phyloP scores from a whole-genome alignment of 2,888 invertebrate species.

The Meiosimyza decipiens region DNA sequence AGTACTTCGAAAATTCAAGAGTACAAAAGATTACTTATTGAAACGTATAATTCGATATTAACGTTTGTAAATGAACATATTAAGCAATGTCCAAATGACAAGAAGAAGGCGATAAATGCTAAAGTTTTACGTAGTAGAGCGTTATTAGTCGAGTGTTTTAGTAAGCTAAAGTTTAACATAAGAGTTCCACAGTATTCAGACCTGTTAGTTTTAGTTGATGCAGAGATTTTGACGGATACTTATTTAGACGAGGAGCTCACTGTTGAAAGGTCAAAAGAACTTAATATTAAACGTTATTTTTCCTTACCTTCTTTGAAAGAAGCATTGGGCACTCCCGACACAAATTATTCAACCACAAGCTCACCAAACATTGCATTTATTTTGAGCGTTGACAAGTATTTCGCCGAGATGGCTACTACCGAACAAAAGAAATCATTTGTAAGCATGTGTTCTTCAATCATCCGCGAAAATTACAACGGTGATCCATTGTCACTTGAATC shows the following conservation, averaged over 20 bases:
- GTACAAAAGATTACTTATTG: background rate
- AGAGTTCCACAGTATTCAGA: constrained; percentile 19
- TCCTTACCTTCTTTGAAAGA: background rate
- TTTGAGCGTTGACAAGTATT: background rate
- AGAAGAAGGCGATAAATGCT: background rate
- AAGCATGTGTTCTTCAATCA: constrained; percentile 23
- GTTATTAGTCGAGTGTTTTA: constrained; percentile 23
- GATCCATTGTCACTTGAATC: background rate
- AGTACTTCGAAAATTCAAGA: background rate
- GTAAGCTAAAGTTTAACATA: constrained; percentile 23
- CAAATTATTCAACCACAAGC: background rate
- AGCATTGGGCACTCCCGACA: background rate
- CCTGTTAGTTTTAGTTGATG: constrained; percentile 11
- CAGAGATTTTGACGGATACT: background rate
- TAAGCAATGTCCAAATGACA: background rate
- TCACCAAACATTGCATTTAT: background rate
- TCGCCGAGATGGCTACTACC: constrained; percentile 24
- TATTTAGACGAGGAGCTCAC: too few relatives aligned
- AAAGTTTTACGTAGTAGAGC: constrained; percentile 14
- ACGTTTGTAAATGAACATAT: background rate
- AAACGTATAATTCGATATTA: background rate
- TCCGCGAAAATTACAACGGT: background rate
- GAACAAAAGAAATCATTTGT: constrained; percentile 32
- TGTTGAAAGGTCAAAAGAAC: too few relatives aligned
- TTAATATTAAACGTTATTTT: background rate